Evolutionary conservation across 1,140 invertebrate genomes (phyloP).

Genomic region (Penaeus vannamei): DNA sequence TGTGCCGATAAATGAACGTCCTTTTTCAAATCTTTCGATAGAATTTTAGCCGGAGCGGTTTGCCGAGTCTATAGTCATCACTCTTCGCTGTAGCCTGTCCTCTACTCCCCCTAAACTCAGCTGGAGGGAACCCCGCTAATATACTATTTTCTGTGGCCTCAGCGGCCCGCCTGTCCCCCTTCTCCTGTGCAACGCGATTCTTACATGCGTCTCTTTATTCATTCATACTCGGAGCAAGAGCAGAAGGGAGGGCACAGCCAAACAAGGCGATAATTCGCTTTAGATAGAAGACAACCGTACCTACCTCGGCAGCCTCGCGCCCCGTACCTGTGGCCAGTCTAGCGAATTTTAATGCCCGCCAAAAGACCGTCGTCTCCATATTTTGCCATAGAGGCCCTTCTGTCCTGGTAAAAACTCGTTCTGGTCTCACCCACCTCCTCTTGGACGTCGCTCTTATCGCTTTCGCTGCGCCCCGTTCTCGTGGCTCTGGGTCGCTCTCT

Average conservation of each 20-base stretch:
- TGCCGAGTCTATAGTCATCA: slow-evolving; percentile 20
- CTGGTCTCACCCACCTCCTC: slow-evolving; percentile 2
- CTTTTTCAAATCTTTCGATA: not conserved
- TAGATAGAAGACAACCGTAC: slow-evolving; percentile 7
- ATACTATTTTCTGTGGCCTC: not conserved
- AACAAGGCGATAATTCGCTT: not conserved
- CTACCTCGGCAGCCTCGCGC: slow-evolving; percentile 20
- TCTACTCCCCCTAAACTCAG: slow-evolving; percentile 16
- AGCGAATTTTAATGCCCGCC: slow-evolving; percentile 28
- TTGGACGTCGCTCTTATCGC: not conserved
- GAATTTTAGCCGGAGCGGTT: slow-evolving; percentile 8
- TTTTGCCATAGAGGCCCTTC: slow-evolving; percentile 29
- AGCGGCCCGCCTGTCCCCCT: not conserved
- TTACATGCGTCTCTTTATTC: not conserved
- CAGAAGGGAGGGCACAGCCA: not conserved
- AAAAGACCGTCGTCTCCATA: slow-evolving; percentile 22
- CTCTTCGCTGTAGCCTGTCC: slow-evolving; percentile 19
- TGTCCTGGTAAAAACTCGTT: slow-evolving; percentile 31
- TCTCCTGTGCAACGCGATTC: not conserved
- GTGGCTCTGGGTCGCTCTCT: not conserved
- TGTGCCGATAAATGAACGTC: not conserved
- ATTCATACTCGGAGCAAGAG: not conserved
- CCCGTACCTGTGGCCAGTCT: slow-evolving; percentile 17
- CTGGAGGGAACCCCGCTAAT: slow-evolving; percentile 23
- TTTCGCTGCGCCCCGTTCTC: not conserved